phyloP scores from a whole-genome alignment of 2,113 vertebrate species.

The Zapus hudsonius region DNA sequence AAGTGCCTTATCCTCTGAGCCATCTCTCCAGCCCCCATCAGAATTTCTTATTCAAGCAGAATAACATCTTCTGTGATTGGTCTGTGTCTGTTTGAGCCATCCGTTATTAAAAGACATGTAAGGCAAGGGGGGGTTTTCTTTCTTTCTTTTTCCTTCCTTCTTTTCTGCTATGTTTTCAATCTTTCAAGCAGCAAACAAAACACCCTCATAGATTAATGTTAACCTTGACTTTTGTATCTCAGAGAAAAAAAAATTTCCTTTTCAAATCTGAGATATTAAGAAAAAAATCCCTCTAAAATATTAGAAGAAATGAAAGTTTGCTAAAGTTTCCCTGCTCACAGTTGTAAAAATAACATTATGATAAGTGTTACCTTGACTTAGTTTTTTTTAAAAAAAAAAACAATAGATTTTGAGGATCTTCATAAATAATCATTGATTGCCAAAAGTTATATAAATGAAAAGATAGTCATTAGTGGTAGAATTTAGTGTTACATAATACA shows the following conservation, averaged over 20 bases:
- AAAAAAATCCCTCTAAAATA: not conserved
- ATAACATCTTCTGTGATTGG: not conserved
- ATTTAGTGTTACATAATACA: not conserved
- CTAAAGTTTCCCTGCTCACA: not conserved
- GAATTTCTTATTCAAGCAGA: constrained; percentile 22
- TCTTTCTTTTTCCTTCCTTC: not conserved
- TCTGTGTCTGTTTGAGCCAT: constrained; percentile 3
- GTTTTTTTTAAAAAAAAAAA: not conserved
- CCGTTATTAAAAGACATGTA: not conserved
- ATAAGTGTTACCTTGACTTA: not conserved
- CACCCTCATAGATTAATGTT: not conserved
- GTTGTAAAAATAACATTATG: not conserved
- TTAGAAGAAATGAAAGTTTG: not conserved
- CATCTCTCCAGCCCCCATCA: no score
- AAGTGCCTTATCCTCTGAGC: no score
- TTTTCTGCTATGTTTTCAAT: not conserved
- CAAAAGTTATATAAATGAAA: not conserved
- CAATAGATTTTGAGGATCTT: not conserved
- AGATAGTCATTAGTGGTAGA: not conserved
- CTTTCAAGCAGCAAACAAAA: not conserved
- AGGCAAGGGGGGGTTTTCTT: not conserved
- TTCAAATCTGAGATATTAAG: not conserved
- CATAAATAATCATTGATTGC: not conserved
- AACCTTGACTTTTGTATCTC: not conserved
- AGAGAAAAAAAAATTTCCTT: constrained; percentile 74